A percentile compares a stretch with the other conserved stretches of the same genome.
These are phyloP conservation scores for Nipponia nippon DNA, from an alignment of 2,113 vertebrate species.

Conservation along the genomic window DNA sequence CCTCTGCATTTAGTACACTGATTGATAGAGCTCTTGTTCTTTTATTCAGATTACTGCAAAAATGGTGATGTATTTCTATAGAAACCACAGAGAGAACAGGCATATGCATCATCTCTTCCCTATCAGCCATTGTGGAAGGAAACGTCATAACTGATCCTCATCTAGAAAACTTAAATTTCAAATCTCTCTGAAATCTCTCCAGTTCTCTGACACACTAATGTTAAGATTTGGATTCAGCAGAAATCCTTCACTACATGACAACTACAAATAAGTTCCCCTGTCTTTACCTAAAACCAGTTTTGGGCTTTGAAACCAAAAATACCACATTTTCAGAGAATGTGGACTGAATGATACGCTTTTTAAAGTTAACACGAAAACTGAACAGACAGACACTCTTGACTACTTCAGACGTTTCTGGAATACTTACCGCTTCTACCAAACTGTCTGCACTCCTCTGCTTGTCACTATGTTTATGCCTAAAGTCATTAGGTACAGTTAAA, in stretches of 20 bases:
- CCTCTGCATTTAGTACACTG: background rate
- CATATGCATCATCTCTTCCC: background rate
- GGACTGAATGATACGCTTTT: background rate
- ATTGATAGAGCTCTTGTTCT: background rate
- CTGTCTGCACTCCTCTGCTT: constrained; percentile 96
- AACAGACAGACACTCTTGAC: background rate
- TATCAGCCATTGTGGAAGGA: background rate
- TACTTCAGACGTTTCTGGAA: background rate
- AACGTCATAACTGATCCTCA: background rate
- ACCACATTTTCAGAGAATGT: background rate
- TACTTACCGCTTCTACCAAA: constrained; percentile 94
- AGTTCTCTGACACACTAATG: background rate
- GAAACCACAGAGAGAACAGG: background rate
- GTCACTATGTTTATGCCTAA: constrained; percentile 90
- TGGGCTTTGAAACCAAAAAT: background rate
- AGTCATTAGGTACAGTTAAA: constrained; percentile 90
- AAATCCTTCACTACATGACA: background rate
- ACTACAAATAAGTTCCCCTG: background rate
- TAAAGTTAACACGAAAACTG: background rate
- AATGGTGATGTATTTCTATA: background rate
- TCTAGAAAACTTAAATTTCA: background rate
- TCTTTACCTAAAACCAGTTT: background rate
- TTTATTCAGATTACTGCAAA: background rate
- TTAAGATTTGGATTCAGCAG: background rate
- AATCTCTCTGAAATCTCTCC: background rate